Evolutionary conservation across 1,140 invertebrate species (phyloP).

Genomic region (Nebria ingens): DNA sequence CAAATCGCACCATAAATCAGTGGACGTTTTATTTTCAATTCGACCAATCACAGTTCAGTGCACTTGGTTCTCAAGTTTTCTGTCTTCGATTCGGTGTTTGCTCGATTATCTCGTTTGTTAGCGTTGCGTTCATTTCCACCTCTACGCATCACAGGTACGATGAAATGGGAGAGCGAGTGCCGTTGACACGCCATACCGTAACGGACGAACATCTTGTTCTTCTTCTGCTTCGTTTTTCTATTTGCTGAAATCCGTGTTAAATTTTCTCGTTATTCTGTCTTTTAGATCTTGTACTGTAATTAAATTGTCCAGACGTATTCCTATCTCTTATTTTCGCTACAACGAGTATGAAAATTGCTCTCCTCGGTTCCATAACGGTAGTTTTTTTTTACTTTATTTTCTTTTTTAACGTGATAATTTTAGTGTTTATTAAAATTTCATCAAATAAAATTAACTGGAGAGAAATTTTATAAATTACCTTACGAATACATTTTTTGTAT

Average conservation of each 20-base stretch:
- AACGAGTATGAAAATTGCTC: constrained; percentile 2
- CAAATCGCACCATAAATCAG: too few relatives aligned
- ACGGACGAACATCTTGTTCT: not conserved
- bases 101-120: not conserved
- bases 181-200: not conserved
- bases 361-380: not conserved
- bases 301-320: constrained; percentile 6
- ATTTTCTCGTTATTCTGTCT: constrained; percentile 4
- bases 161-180: not conserved
- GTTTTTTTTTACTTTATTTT: not conserved
- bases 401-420: not conserved
- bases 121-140: not conserved
- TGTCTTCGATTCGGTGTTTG: not conserved
- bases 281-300: not conserved
- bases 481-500: too few relatives aligned
- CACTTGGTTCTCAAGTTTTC: not conserved
- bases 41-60: not conserved
- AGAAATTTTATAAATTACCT: too few relatives aligned
- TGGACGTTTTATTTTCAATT: not conserved
- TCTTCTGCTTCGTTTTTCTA: too few relatives aligned
- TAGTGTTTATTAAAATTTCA: not conserved
- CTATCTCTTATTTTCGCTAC: constrained; percentile 1
- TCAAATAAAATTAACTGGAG: too few relatives aligned
- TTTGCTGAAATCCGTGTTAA: constrained; percentile 6
- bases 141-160: not conserved